Conservation (phyloP, 1,140 invertebrate genomes). For the Eueides isabella region DNA sequence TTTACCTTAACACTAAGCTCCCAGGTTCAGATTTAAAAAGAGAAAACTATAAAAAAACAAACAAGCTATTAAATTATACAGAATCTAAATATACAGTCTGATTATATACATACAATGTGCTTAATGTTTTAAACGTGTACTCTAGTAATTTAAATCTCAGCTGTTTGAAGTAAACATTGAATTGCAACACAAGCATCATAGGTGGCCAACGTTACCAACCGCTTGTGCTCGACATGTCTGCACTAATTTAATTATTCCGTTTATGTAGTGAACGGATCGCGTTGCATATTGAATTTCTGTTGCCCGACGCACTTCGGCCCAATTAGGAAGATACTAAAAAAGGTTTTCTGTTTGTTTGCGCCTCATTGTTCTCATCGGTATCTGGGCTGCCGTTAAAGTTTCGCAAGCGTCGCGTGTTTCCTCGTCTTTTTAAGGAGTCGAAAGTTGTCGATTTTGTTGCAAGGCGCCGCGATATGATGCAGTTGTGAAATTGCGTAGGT, state of each 20-base stretch:
- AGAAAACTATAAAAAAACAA: no score
- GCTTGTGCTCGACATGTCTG: constrained; percentile 60
- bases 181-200: constrained; percentile 45
- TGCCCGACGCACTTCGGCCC: constrained; percentile 60
- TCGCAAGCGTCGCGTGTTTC: constrained; percentile 67
- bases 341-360: constrained; percentile 67
- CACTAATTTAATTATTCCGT: constrained; percentile 79
- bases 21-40: no score
- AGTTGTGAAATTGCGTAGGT: constrained; percentile 78
- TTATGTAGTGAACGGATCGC: constrained; percentile 74
- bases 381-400: constrained; percentile 67
- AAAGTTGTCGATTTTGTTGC: constrained; percentile 73
- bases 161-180: constrained; percentile 27
- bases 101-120: neutral
- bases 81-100: no score
- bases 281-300: constrained; percentile 77
- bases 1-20: no score
- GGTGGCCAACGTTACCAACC: constrained; percentile 49
- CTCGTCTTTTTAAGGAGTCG: constrained; percentile 78
- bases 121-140: neutral
- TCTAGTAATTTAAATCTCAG: constrained; percentile 21
- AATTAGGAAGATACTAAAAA: constrained; percentile 78
- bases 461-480: constrained; percentile 49
- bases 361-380: constrained; percentile 73
- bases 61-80: no score